A percentile compares a stretch with the other conserved stretches of the same genome.
phyloP scores from a whole-genome alignment of 1,140 invertebrate species.

The Drosophila pachea region DNA sequence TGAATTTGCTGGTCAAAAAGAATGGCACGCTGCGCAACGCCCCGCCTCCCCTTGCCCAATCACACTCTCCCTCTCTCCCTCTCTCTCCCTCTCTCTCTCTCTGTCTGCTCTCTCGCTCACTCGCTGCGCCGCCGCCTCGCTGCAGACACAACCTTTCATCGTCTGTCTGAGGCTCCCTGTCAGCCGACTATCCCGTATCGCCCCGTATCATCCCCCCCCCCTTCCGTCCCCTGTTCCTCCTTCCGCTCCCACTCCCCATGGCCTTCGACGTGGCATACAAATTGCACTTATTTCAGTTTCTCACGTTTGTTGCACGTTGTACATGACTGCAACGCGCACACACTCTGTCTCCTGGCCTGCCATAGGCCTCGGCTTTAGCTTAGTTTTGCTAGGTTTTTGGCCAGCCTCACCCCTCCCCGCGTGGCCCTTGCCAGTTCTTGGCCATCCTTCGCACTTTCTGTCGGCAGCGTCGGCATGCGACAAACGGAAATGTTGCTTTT shows the following conservation, averaged over 20 bases:
- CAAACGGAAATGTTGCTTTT: slow-evolving; percentile 78
- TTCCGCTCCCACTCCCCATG: slow-evolving; percentile 1
- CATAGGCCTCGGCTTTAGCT: slow-evolving; percentile 66
- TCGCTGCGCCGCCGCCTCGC: background rate
- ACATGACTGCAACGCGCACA: slow-evolving; percentile 73
- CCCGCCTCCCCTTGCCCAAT: background rate
- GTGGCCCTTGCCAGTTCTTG: background rate
- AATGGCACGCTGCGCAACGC: slow-evolving; percentile 34
- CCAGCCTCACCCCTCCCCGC: background rate
- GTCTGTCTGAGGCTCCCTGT: background rate
- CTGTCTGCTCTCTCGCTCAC: background rate
- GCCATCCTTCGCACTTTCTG: slow-evolving; percentile 13
- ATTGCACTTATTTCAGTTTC: slow-evolving; percentile 77
- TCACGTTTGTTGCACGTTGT: slow-evolving; percentile 76
- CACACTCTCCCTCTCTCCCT: background rate
- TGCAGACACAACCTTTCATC: slow-evolving; percentile 2
- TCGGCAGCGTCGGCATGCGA: slow-evolving; percentile 57
- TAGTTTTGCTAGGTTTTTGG: slow-evolving; percentile 36
- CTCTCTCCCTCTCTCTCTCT: background rate
- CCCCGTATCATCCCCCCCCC: too few relatives aligned
- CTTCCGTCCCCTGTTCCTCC: too few relatives aligned
- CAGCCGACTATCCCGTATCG: background rate
- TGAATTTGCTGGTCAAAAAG: slow-evolving; percentile 58
- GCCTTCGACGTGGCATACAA: slow-evolving; percentile 72
- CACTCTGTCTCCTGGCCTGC: slow-evolving; percentile 13